Evolutionary conservation across 2,113 vertebrate species (phyloP).

Genomic region (Gracilinanus agilis): DNA sequence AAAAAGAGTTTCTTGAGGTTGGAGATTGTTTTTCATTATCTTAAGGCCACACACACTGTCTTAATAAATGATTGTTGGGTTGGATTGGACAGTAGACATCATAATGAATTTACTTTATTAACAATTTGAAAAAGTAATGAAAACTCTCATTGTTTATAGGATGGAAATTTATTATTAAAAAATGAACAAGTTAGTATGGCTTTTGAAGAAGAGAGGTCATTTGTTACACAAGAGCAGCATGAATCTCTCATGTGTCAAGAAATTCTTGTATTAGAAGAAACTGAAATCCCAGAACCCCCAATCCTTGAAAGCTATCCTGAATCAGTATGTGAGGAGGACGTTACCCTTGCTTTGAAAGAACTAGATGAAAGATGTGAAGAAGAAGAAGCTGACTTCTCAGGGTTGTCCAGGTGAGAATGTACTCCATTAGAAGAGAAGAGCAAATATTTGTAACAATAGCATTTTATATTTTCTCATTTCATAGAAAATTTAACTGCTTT

Average conservation of each 20-base stretch:
- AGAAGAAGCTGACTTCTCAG: conserved; percentile 94
- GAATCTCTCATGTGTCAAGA: conserved; percentile 89
- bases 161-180: conserved; percentile 87
- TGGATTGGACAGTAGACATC: background rate
- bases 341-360: conserved; percentile 96
- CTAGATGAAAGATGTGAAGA: conserved; percentile 97
- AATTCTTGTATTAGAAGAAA: conserved; percentile 88
- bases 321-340: conserved; percentile 96
- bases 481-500: background rate
- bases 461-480: background rate
- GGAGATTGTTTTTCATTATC: background rate
- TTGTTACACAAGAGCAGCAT: conserved; percentile 87
- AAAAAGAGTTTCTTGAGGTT: background rate
- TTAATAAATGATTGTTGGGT: background rate
- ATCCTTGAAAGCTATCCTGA: conserved; percentile 90
- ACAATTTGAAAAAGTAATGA: conserved; percentile 16
- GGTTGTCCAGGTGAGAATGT: conserved; percentile 91
- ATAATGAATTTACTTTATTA: conserved; percentile 26
- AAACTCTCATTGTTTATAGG: conserved; percentile 82
- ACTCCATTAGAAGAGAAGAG: background rate
- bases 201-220: conserved; percentile 93
- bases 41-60: background rate
- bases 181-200: conserved; percentile 94
- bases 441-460: background rate
- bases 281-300: conserved; percentile 87